A percentile compares a stretch with the other conserved stretches of the same genome.
Evolutionary conservation across 2,888 invertebrate species (phyloP).

Genomic region (Agrochola lota): DNA sequence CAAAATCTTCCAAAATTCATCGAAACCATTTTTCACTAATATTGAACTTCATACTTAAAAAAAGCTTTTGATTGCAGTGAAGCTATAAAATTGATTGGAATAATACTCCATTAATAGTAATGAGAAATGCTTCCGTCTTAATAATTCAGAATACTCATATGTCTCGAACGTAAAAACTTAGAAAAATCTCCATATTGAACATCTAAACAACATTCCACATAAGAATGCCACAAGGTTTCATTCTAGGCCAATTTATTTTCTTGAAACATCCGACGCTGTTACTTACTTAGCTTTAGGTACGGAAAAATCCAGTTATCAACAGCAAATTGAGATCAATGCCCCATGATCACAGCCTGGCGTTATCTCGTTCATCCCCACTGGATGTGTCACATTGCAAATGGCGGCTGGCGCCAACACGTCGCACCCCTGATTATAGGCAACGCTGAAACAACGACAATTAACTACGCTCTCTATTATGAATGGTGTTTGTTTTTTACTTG

Average conservation of each 20-base stretch:
- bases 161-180: background rate
- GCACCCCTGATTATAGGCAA: slow-evolving; percentile 73
- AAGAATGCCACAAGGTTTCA: slow-evolving; percentile 29
- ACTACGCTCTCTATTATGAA: slow-evolving; percentile 53
- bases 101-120: background rate
- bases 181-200: background rate
- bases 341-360: slow-evolving; percentile 57
- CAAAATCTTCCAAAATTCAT: background rate
- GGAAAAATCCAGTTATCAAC: slow-evolving; percentile 66
- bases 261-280: background rate
- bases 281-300: slow-evolving; percentile 11
- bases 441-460: slow-evolving; percentile 67
- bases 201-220: slow-evolving; percentile 2
- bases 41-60: background rate
- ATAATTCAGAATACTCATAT: background rate
- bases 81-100: background rate
- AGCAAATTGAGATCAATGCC: slow-evolving; percentile 65
- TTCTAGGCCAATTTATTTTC: slow-evolving; percentile 28
- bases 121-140: background rate
- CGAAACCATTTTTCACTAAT: background rate
- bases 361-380: slow-evolving; percentile 63
- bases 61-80: slow-evolving; percentile 8
- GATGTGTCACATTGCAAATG: slow-evolving; percentile 66
- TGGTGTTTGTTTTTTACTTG: slow-evolving; percentile 42
- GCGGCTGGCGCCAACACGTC: slow-evolving; percentile 69